Conservation (phyloP, 1,140 invertebrate species). For the Rhopalosiphum padi region DNA sequence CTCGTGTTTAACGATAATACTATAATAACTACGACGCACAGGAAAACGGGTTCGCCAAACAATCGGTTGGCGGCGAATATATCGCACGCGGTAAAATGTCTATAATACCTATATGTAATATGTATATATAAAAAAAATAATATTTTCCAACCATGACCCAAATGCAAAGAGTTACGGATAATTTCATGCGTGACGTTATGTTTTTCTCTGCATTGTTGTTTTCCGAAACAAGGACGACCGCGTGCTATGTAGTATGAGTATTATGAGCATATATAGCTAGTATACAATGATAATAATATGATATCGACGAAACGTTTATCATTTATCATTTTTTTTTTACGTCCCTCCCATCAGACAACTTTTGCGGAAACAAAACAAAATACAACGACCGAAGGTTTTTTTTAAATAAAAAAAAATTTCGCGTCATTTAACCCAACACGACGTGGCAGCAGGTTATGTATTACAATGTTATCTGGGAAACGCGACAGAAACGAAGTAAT, state of each 20-base stretch:
- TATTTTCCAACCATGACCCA: conserved; percentile 53
- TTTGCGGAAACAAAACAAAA: neutral
- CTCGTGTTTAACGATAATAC: neutral
- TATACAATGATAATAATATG: neutral
- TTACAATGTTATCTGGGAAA: neutral
- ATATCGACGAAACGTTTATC: neutral
- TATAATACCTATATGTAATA: neutral
- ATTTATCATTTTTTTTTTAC: conserved; percentile 1
- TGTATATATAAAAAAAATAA: neutral
- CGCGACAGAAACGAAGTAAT: neutral
- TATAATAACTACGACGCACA: neutral
- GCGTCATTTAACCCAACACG: neutral
- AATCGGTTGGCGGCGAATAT: neutral
- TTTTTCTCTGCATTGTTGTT: conserved; percentile 49
- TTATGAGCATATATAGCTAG: neutral
- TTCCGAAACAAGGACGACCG: conserved; percentile 37
- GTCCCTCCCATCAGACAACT: neutral
- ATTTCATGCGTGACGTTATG: conserved; percentile 49
- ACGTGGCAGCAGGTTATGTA: neutral
- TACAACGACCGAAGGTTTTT: neutral
- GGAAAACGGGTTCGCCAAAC: neutral
- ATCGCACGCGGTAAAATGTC: neutral
- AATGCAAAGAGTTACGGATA: conserved; percentile 54
- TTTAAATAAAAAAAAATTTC: neutral
- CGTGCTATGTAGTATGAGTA: neutral